Base-by-base conservation (phyloP, 2,113 vertebrate genomes). In the Redunca redunca region DNA sequence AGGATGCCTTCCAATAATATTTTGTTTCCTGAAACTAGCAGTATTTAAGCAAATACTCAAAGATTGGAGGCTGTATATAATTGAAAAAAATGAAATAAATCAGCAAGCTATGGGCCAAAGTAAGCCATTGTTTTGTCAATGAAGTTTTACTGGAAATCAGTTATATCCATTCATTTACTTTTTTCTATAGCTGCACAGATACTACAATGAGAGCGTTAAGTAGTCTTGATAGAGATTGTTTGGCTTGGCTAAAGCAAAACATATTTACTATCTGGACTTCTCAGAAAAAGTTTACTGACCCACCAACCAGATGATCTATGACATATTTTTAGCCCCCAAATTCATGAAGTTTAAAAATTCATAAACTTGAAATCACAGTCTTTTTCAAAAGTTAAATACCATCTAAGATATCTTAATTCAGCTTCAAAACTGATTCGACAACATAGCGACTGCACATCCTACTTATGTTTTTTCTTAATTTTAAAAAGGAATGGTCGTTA, bases 1-100 rank as follows among this genome's bases (percentile, higher is more conserved):
- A 50, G 26, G 19, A 33, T 9, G 43, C 14, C 13, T 78, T 91
- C 26, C 7, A 64, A 9, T 43, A 88, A 90, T n/a, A 48, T n/a
- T 93, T 4, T 60, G 10, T 55, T 95, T 93, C 53, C 36, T 86
- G 26, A 95, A 94, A 67, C 26, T 62, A 91, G 62, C 0, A 62
- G 14, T 82, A 16, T 64, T 96, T 88, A 97, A 64, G 36, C 25
- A 96, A 96, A 87, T 74, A 78, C 4, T 83, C 60, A 94, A 88
- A 88, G 26, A 87, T 0, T 62, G n/a, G 52, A 89, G 50, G 36
- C 1, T 86, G 6, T 11, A 46, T 13, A 43, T 57, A 85, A 40
- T 80, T 57, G 62, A 78, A 80, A 53, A n/a, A 6, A 43, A n/a
- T 90, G 71, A 95, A 67, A 64, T 40, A 93, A 48, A 71, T 64